Base-by-base conservation (phyloP, 2,888 invertebrate genomes). In the Agonopterix arenella region DNA sequence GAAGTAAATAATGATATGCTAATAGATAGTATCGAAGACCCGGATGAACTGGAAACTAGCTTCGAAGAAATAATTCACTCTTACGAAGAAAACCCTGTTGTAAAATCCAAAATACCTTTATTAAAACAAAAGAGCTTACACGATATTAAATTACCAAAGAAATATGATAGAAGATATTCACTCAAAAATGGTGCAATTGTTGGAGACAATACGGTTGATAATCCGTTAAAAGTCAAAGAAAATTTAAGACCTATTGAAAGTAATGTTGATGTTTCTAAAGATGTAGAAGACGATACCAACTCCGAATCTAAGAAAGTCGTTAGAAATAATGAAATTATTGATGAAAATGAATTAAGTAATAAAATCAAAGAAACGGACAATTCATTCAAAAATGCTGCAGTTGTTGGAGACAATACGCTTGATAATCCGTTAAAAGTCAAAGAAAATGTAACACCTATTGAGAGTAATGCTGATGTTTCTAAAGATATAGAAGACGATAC, bases 51-150 rank as follows among this genome's bases (percentile, higher is more conserved):
- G 0, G 86, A 86, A 41, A 74, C 66, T 0, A 77, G 67, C 46
- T 88, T 88, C 50, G 84, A 86, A 58, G 83, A 86, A 63, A 78
- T 88, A 10, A 79, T 85, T 36, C 82, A 86, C 44, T 75, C 76
- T 4, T 88, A 88, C 45, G 84, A 84, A 13, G 80, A 80, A 41
- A 64, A 72, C 13, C 67, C 66, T 44, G 46, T 58, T 48, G 46
- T 68, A 0, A 77, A 55, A 45, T 76, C 79, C 2, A 84, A 68
- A 68, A 82, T 84, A 61, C 85, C 85, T 0, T 62, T 74, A 37
- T 55, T 76, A 0, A 78, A 71, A 59, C 70, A 76, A 4, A 75
- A 62, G 51, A 84, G 74, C 51, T 71, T 79, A 49, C 70, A 75
- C 1, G 74, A 75, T 8, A 64, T 70, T 38, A 63, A 64, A 47